Percentiles rank a stretch among this genome's conserved stretches.
Evolutionary conservation across 2,888 invertebrate species (phyloP).

Genomic region (Cantharis flavilabris): DNA sequence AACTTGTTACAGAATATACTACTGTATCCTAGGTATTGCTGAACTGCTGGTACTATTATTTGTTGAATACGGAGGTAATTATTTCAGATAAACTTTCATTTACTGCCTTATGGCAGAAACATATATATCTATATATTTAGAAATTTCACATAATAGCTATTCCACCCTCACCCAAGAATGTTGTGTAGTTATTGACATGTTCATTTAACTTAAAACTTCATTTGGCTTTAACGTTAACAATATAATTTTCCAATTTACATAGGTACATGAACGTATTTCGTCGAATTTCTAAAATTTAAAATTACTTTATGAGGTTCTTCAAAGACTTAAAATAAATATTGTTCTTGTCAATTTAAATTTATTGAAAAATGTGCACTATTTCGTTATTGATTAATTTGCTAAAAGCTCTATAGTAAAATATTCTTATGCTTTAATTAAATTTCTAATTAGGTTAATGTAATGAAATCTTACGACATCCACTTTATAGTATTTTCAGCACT

Average conservation of each 20-base stretch:
- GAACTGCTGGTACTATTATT: too few relatives aligned
- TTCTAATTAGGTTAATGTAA: conserved; percentile 17
- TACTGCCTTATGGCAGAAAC: background rate
- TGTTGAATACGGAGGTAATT: background rate
- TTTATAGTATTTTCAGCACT: conserved; percentile 6
- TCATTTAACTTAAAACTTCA: background rate
- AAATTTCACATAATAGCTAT: background rate
- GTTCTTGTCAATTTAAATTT: conserved; percentile 13
- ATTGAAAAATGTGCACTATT: background rate
- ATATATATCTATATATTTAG: background rate
- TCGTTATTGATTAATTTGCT: conserved; percentile 8
- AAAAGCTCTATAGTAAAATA: background rate
- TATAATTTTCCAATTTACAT: background rate
- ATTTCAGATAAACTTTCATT: too few relatives aligned
- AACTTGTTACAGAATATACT: too few relatives aligned
- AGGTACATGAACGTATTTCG: background rate
- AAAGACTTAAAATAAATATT: conserved; percentile 26
- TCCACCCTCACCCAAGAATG: background rate
- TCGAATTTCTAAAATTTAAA: background rate
- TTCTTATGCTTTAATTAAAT: conserved; percentile 9
- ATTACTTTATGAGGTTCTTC: conserved; percentile 35
- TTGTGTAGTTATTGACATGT: background rate
- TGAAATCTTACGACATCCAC: conserved; percentile 16
- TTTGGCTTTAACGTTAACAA: background rate
- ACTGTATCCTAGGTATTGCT: too few relatives aligned